Evolutionary conservation across 2,113 vertebrate species (phyloP), one percentile per base, ranked within the genome.

Genomic region (Paramormyrops kingsleyae): DNA sequence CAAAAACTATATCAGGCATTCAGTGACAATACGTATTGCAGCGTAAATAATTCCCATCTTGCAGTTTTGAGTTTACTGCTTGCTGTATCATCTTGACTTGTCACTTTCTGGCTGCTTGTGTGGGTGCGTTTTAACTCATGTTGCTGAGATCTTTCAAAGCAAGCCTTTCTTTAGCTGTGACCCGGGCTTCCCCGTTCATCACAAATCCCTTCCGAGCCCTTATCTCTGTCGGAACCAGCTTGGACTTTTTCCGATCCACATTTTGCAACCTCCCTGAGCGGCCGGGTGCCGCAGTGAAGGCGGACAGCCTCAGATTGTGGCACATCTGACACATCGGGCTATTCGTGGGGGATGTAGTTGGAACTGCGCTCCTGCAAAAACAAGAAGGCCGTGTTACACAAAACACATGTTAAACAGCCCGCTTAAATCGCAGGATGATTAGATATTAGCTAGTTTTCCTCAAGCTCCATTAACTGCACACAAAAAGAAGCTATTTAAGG

Each of bases 391-490:
- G 13, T n/a, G 83, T 70, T 53, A 31, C 83, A 52, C 66, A 62
- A 88, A 31, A 39, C n/a, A 90, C 49, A 90, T 85, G 53, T 91
- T 88, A 62, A 86, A 46, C 88, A 31, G 24, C 27, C 70, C 31
- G 42, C n/a, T 89, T 87, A 89, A 87, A 74, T 89, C 44, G 50
- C 66, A n/a, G n/a, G 15, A 80, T 80, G 53, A 91, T 91, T 90
- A 90, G 89, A 91, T 91, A 91, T 90, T 86, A 89, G 84, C 62
- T 70, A 44, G 87, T 88, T 80, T 89, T 27, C 49, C 59, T 77
- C 89, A 56, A 66, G 77, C 83, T 47, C 53, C 46, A 89, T 90
- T 90, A 88, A 84, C 89, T 74, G 62, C 87, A 66, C 89, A 86
- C 77, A 90, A 91, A 87, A 84, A 87, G 53, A 62, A 24, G 90